Conservation (phyloP, 2,797 vertebrate species). For the Netta rufina region DNA sequence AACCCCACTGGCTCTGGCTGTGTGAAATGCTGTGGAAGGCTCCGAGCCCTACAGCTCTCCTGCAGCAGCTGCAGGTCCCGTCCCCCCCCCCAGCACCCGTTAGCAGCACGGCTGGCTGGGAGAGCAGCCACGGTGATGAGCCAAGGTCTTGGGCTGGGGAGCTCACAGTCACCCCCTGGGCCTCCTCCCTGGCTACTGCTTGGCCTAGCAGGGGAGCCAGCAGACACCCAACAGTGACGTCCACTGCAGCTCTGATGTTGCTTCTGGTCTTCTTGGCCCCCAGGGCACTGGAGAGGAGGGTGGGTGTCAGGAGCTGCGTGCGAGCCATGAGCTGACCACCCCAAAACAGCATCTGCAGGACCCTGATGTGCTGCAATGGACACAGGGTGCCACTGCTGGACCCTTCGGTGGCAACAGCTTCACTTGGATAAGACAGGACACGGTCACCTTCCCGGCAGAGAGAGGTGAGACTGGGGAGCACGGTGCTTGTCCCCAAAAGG, state of each 20-base stretch:
- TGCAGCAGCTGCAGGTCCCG: neutral
- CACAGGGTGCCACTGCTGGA: fast-evolving
- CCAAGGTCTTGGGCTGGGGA: fast-evolving
- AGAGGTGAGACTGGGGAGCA: neutral
- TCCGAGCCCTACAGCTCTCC: neutral
- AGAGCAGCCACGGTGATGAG: fast-evolving
- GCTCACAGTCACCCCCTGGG: neutral
- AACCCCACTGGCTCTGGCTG: neutral
- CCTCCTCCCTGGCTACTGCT: fast-evolving
- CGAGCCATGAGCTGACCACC: neutral
- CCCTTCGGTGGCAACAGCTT: fast-evolving
- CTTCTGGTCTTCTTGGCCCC: neutral
- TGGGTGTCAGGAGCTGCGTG: fast-evolving
- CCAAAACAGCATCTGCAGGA: neutral
- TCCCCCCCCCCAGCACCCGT: neutral
- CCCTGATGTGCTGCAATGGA: neutral
- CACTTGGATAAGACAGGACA: neutral
- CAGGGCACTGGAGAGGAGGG: neutral
- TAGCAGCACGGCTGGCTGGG: neutral
- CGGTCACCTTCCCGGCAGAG: neutral
- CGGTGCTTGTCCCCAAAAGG: fast-evolving
- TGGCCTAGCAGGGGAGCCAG: fast-evolving
- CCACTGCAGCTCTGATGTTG: neutral
- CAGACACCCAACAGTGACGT: neutral
- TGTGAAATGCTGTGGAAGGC: neutral